phyloP scores from a whole-genome alignment of 2,113 vertebrate species.

The Dicentrarchus labrax region DNA sequence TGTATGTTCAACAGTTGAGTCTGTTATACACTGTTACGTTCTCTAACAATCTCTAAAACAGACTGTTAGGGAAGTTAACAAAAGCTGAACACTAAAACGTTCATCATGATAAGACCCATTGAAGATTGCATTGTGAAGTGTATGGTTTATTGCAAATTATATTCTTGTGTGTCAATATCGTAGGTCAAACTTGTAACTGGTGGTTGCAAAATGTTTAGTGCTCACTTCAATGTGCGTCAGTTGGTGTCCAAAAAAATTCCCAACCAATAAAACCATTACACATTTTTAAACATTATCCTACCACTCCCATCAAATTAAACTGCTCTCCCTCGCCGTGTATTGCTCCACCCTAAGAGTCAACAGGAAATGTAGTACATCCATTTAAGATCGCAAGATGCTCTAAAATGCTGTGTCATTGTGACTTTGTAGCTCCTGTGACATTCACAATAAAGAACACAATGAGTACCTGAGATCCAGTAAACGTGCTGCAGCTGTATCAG shows the following conservation, averaged over 20 bases:
- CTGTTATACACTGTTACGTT: not conserved
- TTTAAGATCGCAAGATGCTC: not conserved
- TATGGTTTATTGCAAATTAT: not conserved
- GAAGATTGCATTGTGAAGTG: not conserved
- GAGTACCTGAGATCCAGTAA: not conserved
- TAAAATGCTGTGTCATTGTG: constrained; percentile 22
- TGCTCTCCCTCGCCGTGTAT: not conserved
- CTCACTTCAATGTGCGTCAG: not conserved
- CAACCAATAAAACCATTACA: constrained; percentile 5
- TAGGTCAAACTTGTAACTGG: not conserved
- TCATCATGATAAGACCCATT: not conserved
- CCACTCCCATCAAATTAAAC: constrained; percentile 17
- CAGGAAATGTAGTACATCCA: not conserved
- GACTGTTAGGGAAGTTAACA: no score
- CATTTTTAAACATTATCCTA: not conserved
- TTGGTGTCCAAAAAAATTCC: not conserved
- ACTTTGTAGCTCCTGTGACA: not conserved
- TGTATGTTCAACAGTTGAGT: not conserved
- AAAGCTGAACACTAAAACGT: not conserved
- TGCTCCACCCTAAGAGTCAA: not conserved
- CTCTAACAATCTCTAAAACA: not conserved
- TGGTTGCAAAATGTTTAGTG: not conserved
- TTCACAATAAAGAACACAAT: not conserved
- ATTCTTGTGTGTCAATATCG: not conserved
- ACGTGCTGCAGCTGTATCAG: not conserved